A percentile compares a stretch with the other conserved stretches of the same genome.
Evolutionary conservation across 2,113 vertebrate species (phyloP).

Genomic region (Hippoglossus stenolepis): DNA sequence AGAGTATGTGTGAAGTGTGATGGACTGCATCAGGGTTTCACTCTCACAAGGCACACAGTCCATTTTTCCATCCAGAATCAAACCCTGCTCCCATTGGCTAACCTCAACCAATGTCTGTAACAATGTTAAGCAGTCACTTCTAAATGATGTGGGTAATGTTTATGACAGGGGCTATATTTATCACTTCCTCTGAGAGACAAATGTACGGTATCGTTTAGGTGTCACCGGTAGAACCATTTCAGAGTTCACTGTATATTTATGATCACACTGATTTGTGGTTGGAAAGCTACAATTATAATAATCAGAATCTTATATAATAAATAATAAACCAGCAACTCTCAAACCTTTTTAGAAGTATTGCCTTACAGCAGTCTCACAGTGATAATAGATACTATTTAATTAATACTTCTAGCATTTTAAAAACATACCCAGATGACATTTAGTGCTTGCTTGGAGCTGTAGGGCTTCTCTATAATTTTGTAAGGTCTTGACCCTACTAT

Average conservation of each 20-base stretch:
- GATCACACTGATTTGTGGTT: neutral
- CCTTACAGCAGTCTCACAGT: no score
- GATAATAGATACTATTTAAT: no score
- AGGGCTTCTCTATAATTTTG: no score
- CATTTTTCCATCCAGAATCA: neutral
- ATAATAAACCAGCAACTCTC: no score
- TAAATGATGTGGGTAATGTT: neutral
- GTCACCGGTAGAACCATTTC: neutral
- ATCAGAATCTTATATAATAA: no score
- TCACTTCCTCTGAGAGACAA: neutral
- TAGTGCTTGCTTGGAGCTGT: no score
- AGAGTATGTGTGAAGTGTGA: neutral
- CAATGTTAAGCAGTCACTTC: neutral
- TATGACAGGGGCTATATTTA: neutral
- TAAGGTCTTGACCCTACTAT: no score
- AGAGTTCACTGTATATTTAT: neutral
- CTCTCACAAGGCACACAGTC: neutral
- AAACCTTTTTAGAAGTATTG: no score
- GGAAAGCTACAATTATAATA: neutral
- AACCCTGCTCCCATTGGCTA: neutral
- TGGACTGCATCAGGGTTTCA: neutral
- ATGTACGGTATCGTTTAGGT: no score
- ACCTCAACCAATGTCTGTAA: neutral
- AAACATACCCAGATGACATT: no score
- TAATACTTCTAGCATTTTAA: no score